phyloP scores from a whole-genome alignment of 92 coral and sea anemone genomes.

The Bergia sp. region DNA sequence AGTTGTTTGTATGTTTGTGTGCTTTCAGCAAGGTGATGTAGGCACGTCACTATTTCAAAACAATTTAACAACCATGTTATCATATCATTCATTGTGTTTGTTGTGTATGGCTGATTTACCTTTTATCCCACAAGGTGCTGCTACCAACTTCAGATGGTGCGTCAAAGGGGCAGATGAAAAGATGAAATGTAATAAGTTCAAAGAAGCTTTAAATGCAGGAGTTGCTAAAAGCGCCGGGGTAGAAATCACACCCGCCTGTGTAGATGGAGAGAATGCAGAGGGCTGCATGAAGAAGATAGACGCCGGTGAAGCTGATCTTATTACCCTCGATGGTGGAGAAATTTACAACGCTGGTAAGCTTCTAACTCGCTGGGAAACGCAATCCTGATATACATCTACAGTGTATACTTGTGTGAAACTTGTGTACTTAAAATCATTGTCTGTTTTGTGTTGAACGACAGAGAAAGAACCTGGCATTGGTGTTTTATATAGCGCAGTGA shows the following conservation, averaged over 20 bases:
- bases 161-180: constrained; percentile 25
- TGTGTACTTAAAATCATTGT: background rate
- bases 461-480: no score
- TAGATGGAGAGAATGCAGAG: constrained; percentile 14
- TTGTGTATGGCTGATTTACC: background rate
- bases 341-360: constrained; percentile 61
- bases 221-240: constrained; percentile 21
- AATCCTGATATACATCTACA: background rate
- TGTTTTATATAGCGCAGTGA: no score
- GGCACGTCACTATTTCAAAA: no score
- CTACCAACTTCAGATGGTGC: constrained; percentile 60
- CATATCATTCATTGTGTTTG: no score
- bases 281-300: constrained; percentile 60
- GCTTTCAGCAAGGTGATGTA: no score
- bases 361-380: background rate
- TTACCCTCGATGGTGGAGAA: constrained; percentile 71
- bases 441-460: no score
- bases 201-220: background rate
- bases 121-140: background rate
- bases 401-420: background rate
- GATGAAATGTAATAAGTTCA: constrained; percentile 50
- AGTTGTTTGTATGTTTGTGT: no score
- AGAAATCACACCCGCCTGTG: constrained; percentile 40
- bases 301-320: constrained; percentile 60
- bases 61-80: no score